A percentile compares a stretch with the other conserved stretches of the same genome.
Conservation (phyloP, 2,888 invertebrate species). For the Eucera pruinosa region DNA sequence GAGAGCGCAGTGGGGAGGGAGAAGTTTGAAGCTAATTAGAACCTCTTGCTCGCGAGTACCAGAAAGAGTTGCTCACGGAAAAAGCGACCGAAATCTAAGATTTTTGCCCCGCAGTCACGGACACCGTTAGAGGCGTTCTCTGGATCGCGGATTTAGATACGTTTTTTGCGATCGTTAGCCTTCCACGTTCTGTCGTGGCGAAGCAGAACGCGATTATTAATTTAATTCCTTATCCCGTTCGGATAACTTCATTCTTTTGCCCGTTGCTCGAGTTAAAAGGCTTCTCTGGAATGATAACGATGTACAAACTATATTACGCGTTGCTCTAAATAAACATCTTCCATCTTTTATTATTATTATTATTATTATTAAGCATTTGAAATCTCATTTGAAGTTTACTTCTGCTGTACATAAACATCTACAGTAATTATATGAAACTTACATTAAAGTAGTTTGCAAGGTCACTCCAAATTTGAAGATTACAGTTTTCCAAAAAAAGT, state of each 20-base stretch:
- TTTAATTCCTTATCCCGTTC: conserved; percentile 24
- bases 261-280: no score
- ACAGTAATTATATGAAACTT: no score
- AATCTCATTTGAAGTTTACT: no score
- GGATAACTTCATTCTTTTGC: conserved; percentile 11
- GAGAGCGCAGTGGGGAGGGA: neutral
- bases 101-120: conserved; percentile 49
- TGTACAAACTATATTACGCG: no score
- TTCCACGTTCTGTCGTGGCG: conserved; percentile 14
- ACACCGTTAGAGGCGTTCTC: conserved; percentile 50
- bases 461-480: no score
- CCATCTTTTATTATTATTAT: no score
- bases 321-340: neutral
- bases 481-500: no score
- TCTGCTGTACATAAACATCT: no score
- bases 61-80: neutral
- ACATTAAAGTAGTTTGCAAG: no score
- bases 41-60: conserved; percentile 4
- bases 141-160: conserved; percentile 44
- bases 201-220: conserved; percentile 48
- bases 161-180: conserved; percentile 44
- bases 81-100: conserved; percentile 45
- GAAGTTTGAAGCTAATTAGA: conserved; percentile 38
- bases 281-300: neutral
- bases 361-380: no score